Conservation (phyloP, 2,113 vertebrate genomes). For the Gobio gobio region DNA sequence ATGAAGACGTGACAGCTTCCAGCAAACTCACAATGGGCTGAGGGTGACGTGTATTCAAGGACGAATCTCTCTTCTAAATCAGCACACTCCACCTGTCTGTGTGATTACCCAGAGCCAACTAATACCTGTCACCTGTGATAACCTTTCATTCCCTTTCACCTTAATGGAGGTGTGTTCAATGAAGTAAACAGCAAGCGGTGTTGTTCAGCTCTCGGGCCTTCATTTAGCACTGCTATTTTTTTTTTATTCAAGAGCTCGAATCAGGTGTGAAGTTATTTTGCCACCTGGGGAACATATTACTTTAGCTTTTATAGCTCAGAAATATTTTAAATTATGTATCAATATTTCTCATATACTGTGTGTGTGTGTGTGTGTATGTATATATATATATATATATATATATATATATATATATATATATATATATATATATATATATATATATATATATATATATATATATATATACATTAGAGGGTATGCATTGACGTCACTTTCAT, state of each 20-base stretch:
- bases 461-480: too few species aligned
- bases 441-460: too few species aligned
- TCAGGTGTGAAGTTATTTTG: not conserved
- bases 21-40: conserved; percentile 24
- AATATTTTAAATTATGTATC: not conserved
- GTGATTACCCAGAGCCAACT: conserved; percentile 27
- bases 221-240: not conserved
- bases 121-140: conserved; percentile 38
- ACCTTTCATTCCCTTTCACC: not conserved
- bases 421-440: too few species aligned
- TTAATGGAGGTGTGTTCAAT: conserved; percentile 3
- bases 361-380: too few species aligned
- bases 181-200: not conserved
- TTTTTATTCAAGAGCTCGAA: not conserved
- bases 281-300: not conserved
- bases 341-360: not conserved
- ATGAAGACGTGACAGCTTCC: conserved; percentile 33
- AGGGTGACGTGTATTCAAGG: conserved; percentile 9
- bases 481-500: too few species aligned
- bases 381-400: too few species aligned
- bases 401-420: too few species aligned
- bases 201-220: not conserved
- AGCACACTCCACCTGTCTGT: conserved; percentile 32
- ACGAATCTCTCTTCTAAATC: conserved; percentile 22
- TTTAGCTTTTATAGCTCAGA: not conserved